These are phyloP conservation scores for Semnopithecus entellus DNA, from an alignment of 2,113 vertebrate genomes.

Conservation along the genomic window DNA sequence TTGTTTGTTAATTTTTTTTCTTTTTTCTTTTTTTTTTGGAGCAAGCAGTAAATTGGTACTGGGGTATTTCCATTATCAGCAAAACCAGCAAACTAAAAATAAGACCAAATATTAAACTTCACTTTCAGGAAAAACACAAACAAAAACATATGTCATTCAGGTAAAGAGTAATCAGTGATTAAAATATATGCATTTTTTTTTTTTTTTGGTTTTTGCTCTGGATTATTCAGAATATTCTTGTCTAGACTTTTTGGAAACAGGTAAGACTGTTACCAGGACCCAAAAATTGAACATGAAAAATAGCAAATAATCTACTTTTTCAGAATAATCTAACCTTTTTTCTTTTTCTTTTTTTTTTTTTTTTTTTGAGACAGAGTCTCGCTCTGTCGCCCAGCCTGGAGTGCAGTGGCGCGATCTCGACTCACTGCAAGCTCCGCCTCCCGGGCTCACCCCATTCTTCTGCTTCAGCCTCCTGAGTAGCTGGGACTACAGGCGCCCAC, in stretches of 20 bases:
- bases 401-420: no score
- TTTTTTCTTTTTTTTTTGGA: background rate
- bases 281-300: background rate
- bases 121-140: background rate
- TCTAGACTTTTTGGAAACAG: background rate
- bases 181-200: background rate
- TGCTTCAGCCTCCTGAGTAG: no score
- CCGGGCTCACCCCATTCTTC: no score
- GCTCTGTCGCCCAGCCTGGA: no score
- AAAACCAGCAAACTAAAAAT: conserved; percentile 14
- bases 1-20: background rate
- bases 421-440: no score
- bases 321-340: background rate
- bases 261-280: background rate
- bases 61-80: background rate
- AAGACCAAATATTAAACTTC: background rate
- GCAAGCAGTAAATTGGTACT: background rate
- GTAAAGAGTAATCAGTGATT: background rate
- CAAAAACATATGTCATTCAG: background rate
- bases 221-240: background rate
- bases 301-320: background rate
- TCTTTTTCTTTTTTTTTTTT: background rate
- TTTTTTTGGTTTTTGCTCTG: background rate
- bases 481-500: no score
- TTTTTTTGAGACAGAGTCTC: background rate